Evolutionary conservation across 2,888 invertebrate species (phyloP).

Genomic region (Euzophera pinguis): DNA sequence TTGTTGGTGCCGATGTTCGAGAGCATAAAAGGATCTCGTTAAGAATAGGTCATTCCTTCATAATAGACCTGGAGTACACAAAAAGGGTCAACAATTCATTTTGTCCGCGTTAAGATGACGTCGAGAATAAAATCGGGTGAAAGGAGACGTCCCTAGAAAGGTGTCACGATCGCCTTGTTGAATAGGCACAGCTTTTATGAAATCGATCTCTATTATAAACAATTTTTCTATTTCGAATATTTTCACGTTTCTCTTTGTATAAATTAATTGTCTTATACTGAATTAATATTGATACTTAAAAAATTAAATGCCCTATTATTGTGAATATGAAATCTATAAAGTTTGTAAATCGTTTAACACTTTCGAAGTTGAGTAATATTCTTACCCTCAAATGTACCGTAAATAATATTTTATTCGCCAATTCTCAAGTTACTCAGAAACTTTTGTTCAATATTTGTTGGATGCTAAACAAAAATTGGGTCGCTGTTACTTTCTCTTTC

Average conservation of each 20-base stretch:
- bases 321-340: background rate
- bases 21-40: conserved; percentile 59
- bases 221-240: too few relatives aligned
- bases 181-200: conserved; percentile 31
- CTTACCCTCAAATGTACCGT: background rate
- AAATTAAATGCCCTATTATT: background rate
- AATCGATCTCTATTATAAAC: conserved; percentile 18
- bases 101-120: conserved; percentile 45
- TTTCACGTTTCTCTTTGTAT: too few relatives aligned
- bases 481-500: conserved; percentile 42
- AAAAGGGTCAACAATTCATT: conserved; percentile 58
- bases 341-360: too few relatives aligned
- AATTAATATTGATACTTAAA: background rate
- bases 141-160: conserved; percentile 38
- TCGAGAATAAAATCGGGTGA: conserved; percentile 40
- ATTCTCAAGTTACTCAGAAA: conserved; percentile 17
- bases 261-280: too few relatives aligned
- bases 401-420: conserved; percentile 2
- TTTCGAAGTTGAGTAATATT: background rate
- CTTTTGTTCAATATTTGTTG: conserved; percentile 26
- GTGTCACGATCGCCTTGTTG: conserved; percentile 40
- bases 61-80: conserved; percentile 47
- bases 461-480: conserved; percentile 35
- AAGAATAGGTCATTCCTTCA: conserved; percentile 50
- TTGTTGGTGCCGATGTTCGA: conserved; percentile 52